Evolutionary conservation across 1,140 invertebrate genomes (phyloP).

Genomic region (Formica selysi): DNA sequence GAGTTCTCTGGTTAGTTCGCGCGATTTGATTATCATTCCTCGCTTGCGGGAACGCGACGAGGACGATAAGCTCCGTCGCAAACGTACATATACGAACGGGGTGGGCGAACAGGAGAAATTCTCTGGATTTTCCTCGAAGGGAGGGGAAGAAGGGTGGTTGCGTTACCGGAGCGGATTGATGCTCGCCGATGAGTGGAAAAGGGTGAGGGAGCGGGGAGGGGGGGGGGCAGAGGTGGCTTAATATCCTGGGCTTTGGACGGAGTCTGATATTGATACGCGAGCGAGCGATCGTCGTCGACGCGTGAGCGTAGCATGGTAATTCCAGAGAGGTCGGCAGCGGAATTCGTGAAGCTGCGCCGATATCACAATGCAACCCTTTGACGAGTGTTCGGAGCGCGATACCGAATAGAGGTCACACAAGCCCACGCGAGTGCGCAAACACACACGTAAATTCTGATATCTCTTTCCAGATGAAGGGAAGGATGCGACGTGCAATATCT

Average conservation of each 20-base stretch:
- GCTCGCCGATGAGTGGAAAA: constrained; percentile 17
- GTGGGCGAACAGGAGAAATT: constrained; percentile 29
- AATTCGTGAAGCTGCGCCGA: constrained; percentile 41
- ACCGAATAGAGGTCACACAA: constrained; percentile 13
- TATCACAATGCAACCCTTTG: constrained; percentile 45
- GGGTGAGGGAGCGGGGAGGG: not conserved
- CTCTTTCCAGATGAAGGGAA: not conserved
- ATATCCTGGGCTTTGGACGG: constrained; percentile 37
- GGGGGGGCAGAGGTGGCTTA: not conserved
- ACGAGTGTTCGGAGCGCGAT: constrained; percentile 28
- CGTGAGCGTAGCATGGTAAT: constrained; percentile 43
- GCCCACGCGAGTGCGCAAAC: not conserved
- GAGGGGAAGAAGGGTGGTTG: not conserved
- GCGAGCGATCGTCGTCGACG: constrained; percentile 49
- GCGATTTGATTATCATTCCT: constrained; percentile 57
- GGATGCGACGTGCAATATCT: not conserved
- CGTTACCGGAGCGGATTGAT: constrained; percentile 35
- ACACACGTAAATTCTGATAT: constrained; percentile 23
- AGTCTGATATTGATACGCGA: constrained; percentile 43
- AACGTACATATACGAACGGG: not conserved
- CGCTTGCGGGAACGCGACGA: not conserved
- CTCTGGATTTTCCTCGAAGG: constrained; percentile 37
- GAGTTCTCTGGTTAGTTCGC: constrained; percentile 11
- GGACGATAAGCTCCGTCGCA: constrained; percentile 46
- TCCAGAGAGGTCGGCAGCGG: constrained; percentile 4